Percentiles rank a stretch among this genome's conserved stretches.
Evolutionary conservation across 2,888 invertebrate species (phyloP).

Genomic region (Nomada hirtipes): DNA sequence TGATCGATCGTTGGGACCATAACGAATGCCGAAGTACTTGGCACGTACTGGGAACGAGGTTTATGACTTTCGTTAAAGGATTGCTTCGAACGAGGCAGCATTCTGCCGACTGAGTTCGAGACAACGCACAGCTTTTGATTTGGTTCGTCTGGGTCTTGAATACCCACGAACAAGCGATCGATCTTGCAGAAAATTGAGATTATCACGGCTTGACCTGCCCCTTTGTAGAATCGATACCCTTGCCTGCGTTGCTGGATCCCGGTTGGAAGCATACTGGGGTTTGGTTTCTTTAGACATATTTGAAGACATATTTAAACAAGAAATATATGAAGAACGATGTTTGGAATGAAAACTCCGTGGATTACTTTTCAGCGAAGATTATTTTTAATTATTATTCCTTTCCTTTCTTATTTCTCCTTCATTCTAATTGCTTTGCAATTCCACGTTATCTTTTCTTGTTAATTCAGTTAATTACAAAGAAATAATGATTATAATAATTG

Average conservation of each 20-base stretch:
- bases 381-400: no score
- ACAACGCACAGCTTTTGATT: conserved; percentile 41
- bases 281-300: no score
- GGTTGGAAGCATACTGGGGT: no score
- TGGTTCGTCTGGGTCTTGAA: conserved; percentile 42
- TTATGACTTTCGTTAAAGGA: conserved; percentile 50
- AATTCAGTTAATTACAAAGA: no score
- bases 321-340: no score
- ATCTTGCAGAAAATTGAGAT: conserved; percentile 58
- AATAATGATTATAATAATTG: no score
- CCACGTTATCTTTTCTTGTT: no score
- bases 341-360: no score
- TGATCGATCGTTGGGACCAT: conserved; percentile 18
- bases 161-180: conserved; percentile 29
- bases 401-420: no score
- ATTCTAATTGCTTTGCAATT: no score
- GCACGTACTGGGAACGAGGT: conserved; percentile 41
- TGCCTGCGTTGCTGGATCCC: not conserved
- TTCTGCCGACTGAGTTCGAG: not conserved
- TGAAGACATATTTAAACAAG: no score
- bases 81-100: not conserved
- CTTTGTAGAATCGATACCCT: conserved; percentile 38
- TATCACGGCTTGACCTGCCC: conserved; percentile 50
- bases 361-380: no score
- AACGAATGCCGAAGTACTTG: conserved; percentile 26